Conservation (phyloP, 2,888 invertebrate species). For the Yponomeuta plumbellus region DNA sequence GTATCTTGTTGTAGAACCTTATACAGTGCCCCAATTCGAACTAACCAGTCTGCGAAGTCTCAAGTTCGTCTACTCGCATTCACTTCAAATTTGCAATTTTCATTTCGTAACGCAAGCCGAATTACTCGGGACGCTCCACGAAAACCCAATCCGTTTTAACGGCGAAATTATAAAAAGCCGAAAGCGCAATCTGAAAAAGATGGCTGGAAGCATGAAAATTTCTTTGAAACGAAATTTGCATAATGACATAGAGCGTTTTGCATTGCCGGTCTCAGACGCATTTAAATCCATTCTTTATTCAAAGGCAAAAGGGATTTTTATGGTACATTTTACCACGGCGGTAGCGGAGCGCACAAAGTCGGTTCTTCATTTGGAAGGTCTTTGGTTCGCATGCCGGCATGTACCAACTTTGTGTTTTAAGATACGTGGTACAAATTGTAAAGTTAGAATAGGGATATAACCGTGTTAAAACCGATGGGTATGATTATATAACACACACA, state of each 20-base stretch:
- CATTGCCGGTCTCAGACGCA: not conserved
- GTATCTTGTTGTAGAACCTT: no score
- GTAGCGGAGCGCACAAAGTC: no score
- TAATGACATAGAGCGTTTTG: conserved; percentile 7
- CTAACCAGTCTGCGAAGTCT: no score
- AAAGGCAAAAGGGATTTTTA: not conserved
- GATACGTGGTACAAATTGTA: no score
- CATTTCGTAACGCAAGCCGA: not conserved
- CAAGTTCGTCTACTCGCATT: no score
- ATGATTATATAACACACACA: no score
- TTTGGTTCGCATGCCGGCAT: no score
- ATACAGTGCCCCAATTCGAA: no score
- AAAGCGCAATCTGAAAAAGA: conserved; percentile 8
- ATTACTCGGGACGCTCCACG: not conserved
- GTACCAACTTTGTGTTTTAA: no score
- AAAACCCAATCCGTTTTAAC: not conserved
- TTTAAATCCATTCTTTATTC: conserved; percentile 6
- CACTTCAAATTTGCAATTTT: not conserved
- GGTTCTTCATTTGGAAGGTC: no score
- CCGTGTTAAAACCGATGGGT: no score
- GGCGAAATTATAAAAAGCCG: not conserved
- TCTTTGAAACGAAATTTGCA: conserved; percentile 6
- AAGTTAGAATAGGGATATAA: no score
- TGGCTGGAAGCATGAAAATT: not conserved
- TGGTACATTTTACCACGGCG: conserved; percentile 13